Evolutionary conservation across 2,113 vertebrate genomes (phyloP), one percentile per base, ranked within the genome.

Genomic region (Sinocyclocheilus maitianheensis): DNA sequence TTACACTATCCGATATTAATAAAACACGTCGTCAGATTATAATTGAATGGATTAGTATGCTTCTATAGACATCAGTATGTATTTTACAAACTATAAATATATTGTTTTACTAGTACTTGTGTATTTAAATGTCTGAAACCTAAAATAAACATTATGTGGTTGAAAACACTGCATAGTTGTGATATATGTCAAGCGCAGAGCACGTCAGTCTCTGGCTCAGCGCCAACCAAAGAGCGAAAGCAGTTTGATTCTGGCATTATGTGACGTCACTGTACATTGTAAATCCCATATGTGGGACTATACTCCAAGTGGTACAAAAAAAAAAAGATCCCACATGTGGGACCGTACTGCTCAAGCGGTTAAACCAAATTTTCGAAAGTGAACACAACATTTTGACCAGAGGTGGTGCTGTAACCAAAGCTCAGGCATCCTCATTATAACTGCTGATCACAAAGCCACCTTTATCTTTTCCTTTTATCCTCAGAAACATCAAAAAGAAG

Each of bases 391-490:
- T 30, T 51, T 77, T 48, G 20, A 53, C 2, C n/a, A 12, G 2
- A 75, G 72, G 7, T 75, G 22, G 72, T 30, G 24, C 4, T 0
- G 5, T 14, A 2, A 51, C 37, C 12, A 65, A 65, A 65, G 72
- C 4, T 48, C 12, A 77, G 53, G 5, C 5, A 53, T 30, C 51
- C 10, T 77, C 76, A 78, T 22, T 58, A 37, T 60, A 37, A 34
- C 76, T 5, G 76, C 18, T 22, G 34, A 40, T 22, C 16, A 22
- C 34, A 22, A 71, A 71, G 5, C 18, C n/a, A 12, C 48, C 12
- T 81, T 5, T 34, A 67, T 67, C 12, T 65, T 24, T 71, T 22
- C 51, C 3, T 85, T 86, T 89, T 89, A 83, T 78, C 87, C 60
- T 85, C 46, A 86, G 75, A 51, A 24, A 85, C 48, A 51, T 14